Evolutionary conservation across 2,888 invertebrate species (phyloP), one percentile per base, ranked within the genome.

Genomic region (Pristionchus arcanus): DNA sequence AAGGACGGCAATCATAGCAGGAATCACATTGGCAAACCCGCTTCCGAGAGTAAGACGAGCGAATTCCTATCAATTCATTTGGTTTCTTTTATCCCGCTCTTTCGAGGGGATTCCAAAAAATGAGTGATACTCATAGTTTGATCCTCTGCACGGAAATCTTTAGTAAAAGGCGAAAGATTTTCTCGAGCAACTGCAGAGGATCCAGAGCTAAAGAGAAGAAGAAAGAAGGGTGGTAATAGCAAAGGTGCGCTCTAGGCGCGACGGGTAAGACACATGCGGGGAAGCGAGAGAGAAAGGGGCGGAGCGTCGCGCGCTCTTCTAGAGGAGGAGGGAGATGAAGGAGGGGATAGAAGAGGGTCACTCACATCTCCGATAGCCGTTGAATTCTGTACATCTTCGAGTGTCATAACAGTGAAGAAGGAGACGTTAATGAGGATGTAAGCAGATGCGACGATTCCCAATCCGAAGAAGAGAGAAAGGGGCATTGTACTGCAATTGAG

Each of bases 1-100:
- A n/a, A 93, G 89, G 1, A 93, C 68, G 3, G 92, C 92, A 63
- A 93, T 92, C 93, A 93, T 92, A 68, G 92, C 92, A 3, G 93
- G 93, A 68, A 93, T 92, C 0, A 92, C 92, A 86, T 93, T 93
- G 28, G 91, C 91, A 59, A 92, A 92, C 28, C 91, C 49, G 16
- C 31, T 90, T 13, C 93, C 93, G 16, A 93, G 85, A 11, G 92
- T 91, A 1, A 63, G 90, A 84, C 92, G 91, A 9, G 93, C 93
- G 77, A 93, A 93, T 42, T 92, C 92, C 92, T 92, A 66, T 34
- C 88, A 87, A 55, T 49, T 68, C 37, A 25, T 7, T 68, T 49
- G 28, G 49, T 31, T 28, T n/a, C n/a, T 68, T 4, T 87, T 68
- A 87, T 87, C 87, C 87, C 87, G 87, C 87, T 87, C 87, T 87